phyloP scores from a whole-genome alignment of 1,140 invertebrate species.

The Drosophila navojoa region DNA sequence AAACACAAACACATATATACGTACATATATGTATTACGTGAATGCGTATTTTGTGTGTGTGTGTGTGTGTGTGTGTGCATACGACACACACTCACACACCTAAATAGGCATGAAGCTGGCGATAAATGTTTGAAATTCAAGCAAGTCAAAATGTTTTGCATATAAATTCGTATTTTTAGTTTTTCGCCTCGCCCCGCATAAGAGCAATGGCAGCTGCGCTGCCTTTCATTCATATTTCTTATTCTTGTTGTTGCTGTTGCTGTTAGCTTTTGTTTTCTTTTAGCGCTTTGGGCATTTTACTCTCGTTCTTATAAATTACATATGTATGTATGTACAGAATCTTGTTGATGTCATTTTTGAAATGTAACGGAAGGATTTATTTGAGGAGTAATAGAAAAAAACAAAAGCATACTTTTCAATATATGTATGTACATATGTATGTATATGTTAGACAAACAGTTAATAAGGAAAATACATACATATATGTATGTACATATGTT shows the following conservation, averaged over 20 bases:
- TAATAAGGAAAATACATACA: too few relatives aligned
- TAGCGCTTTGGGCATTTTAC: slow-evolving; percentile 17
- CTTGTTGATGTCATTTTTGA: slow-evolving; percentile 47
- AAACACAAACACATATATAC: slow-evolving; percentile 2
- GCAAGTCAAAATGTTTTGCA: slow-evolving; percentile 67
- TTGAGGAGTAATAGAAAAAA: background rate
- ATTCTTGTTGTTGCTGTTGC: slow-evolving; percentile 29
- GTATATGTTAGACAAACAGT: too few relatives aligned
- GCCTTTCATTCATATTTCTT: slow-evolving; percentile 56
- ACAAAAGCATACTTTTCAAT: background rate
- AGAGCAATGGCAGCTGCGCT: slow-evolving; percentile 22
- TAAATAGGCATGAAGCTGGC: slow-evolving; percentile 49
- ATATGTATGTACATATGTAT: too few relatives aligned
- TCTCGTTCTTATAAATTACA: background rate
- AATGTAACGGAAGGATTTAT: slow-evolving; percentile 49
- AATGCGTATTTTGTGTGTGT: background rate
- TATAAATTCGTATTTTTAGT: slow-evolving; percentile 74
- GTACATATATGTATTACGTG: slow-evolving; percentile 6
- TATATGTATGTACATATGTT: background rate
- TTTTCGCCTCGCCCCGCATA: slow-evolving; percentile 22
- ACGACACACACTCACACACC: slow-evolving; percentile 30
- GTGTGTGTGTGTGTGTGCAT: slow-evolving; percentile 4
- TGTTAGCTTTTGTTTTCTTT: slow-evolving; percentile 29
- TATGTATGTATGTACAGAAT: background rate
- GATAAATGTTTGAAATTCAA: slow-evolving; percentile 66